These are phyloP conservation scores for Coreius guichenoti DNA, from an alignment of 2,797 vertebrate genomes.

Conservation along the genomic window DNA sequence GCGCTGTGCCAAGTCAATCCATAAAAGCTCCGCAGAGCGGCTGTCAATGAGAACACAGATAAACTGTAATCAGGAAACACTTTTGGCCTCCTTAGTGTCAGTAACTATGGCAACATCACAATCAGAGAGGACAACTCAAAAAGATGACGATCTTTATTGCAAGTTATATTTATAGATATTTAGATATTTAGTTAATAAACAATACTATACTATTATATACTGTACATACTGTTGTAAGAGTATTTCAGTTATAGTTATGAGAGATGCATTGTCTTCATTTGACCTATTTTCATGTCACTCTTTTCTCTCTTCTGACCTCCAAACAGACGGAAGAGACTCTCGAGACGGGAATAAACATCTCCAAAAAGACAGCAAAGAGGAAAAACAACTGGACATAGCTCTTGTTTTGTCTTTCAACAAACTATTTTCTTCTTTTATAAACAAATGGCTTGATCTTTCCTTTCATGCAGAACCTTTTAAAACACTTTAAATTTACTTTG, in stretches of 20 bases:
- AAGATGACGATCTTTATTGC: background rate
- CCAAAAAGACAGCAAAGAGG: background rate
- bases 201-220: too few species aligned
- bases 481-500: background rate
- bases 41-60: conserved; percentile 32
- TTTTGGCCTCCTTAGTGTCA: background rate
- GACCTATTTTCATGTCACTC: background rate
- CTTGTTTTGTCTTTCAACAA: conserved; percentile 2
- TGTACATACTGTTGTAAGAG: too few species aligned
- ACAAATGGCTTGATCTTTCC: background rate
- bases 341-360: background rate
- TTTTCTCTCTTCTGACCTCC: background rate
- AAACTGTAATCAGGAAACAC: conserved; percentile 27
- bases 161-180: too few species aligned
- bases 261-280: background rate
- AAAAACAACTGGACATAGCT: background rate
- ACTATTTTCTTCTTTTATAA: background rate
- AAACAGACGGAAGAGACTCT: background rate
- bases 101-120: conserved; percentile 22
- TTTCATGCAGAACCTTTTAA: background rate
- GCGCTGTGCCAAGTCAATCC: conserved; percentile 31
- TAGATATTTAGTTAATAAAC: too few species aligned
- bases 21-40: background rate
- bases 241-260: background rate
- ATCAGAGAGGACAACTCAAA: background rate